phyloP scores from a whole-genome alignment of 1,140 invertebrate species.

The Hermetia illucens region DNA sequence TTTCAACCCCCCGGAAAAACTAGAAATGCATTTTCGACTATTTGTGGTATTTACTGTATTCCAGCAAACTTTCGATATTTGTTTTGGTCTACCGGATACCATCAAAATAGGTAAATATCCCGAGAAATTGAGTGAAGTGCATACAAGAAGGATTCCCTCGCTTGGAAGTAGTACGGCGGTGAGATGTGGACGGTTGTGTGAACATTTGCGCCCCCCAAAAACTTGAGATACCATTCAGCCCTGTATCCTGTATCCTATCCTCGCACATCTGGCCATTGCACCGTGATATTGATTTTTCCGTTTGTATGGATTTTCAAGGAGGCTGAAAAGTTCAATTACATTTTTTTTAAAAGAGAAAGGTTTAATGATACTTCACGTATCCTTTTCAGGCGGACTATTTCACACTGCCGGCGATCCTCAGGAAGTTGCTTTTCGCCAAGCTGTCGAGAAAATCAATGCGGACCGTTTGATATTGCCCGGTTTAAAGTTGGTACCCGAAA shows the following conservation, averaged over 20 bases:
- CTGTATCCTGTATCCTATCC: too few species aligned
- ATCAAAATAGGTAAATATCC: not conserved
- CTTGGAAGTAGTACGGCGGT: not conserved
- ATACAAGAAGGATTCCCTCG: not conserved
- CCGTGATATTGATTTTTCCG: too few species aligned
- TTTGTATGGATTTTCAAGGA: too few species aligned
- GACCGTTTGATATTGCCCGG: slow-evolving; percentile 66
- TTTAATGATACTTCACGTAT: not conserved
- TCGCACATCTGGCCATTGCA: too few species aligned
- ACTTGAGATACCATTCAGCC: too few species aligned
- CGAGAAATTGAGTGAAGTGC: too few species aligned
- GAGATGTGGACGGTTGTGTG: not conserved
- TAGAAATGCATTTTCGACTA: too few species aligned
- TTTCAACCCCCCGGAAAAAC: too few species aligned
- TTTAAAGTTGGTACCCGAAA: slow-evolving; percentile 67
- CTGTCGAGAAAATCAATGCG: slow-evolving; percentile 76
- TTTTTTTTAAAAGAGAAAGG: too few species aligned
- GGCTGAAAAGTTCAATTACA: too few species aligned
- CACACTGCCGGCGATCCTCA: slow-evolving; percentile 50
- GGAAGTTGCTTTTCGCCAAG: slow-evolving; percentile 79
- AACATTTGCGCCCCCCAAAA: not conserved
- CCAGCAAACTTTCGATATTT: too few species aligned
- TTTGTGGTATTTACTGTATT: too few species aligned
- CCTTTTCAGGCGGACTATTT: slow-evolving; percentile 65
- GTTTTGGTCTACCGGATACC: not conserved